Evolutionary conservation across 2,113 vertebrate species (phyloP), one percentile per base, ranked within the genome.

Genomic region (Tapirus terrestris): DNA sequence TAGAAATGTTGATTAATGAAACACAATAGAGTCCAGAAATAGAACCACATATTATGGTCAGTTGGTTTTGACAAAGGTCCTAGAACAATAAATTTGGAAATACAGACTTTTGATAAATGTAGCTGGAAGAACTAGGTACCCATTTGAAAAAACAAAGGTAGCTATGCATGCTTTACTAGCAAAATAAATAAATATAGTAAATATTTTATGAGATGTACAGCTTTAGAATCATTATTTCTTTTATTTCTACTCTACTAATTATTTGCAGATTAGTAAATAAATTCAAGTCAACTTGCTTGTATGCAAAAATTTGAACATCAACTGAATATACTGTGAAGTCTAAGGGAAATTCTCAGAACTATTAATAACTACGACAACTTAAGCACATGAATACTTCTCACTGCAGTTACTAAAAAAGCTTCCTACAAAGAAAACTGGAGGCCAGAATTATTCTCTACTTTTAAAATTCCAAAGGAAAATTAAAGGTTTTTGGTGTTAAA

Each of bases 341-440:
- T 51, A 76, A 58, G 25, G 20, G 29, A 89, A 91, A 83, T 90
- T 96, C 51, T 95, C 77, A 92, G 77, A 93, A 93, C 13, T 79
- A 68, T 89, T 73, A 96, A 79, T 87, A 96, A 72, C 25, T 86
- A 29, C 60, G 73, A 60, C 61, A 97, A 92, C 1, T 86, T 95
- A 83, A 83, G 18, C 20, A 70, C 23, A 63, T 70, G 58, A 73
- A 39, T 53, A 90, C 16, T 79, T 97, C n/a, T 72, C 8, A 70
- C 8, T n/a, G 9, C 5, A 79, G 48, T 93, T 96, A 76, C 60
- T 70, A 60, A 72, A 89, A 88, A 53, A 27, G 5, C 20, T 86
- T 58, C 25, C 23, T 21, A 75, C 33, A 67, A 88, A 60, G 60
- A 93, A 67, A 94, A 75, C 2, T 39, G 10, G 7, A 77, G 33